These are phyloP conservation scores for Caenorhabditis sp. DNA, from an alignment of 2,888 invertebrate species.

Conservation along the genomic window DNA sequence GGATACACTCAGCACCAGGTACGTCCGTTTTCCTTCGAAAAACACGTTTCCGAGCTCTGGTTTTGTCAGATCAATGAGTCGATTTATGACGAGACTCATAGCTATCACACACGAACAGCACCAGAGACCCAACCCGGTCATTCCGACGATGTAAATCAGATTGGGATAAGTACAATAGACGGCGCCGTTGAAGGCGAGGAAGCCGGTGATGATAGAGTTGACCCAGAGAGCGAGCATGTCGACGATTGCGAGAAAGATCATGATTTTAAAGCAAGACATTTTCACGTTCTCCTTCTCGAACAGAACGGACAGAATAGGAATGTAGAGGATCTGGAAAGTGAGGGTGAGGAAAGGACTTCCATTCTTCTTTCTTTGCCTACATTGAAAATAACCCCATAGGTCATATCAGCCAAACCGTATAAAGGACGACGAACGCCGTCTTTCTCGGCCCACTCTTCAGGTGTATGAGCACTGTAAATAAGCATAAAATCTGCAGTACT, in stretches of 20 bases:
- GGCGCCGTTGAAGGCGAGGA: conserved; percentile 30
- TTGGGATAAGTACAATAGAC: conserved; percentile 41
- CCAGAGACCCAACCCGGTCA: conserved; percentile 52
- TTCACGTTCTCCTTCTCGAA: conserved; percentile 34
- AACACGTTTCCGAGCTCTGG: conserved; percentile 15
- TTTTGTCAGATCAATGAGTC: conserved; percentile 44
- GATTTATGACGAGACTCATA: conserved; percentile 55
- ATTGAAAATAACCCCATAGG: conserved; percentile 27
- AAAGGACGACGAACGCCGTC: conserved; percentile 29
- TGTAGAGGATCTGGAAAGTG: conserved; percentile 4
- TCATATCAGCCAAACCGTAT: conserved; percentile 17
- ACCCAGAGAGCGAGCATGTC: conserved; percentile 41
- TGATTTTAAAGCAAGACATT: conserved; percentile 45
- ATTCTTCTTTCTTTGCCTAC: too few species aligned
- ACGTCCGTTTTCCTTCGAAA: conserved; percentile 32
- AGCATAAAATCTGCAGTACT: too few species aligned
- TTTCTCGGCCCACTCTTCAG: conserved; percentile 31
- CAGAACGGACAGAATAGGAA: conserved; percentile 31
- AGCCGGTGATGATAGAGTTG: conserved; percentile 34
- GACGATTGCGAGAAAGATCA: conserved; percentile 40
- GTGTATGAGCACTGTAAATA: conserved; percentile 14
- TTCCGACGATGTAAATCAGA: conserved; percentile 43
- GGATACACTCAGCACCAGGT: conserved; percentile 31
- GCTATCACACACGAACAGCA: conserved; percentile 53
- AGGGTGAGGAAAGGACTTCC: too few species aligned